Evolutionary conservation across 2,888 invertebrate genomes (phyloP), one percentile per base, ranked within the genome.

Genomic region (Drosophila planitibia): DNA sequence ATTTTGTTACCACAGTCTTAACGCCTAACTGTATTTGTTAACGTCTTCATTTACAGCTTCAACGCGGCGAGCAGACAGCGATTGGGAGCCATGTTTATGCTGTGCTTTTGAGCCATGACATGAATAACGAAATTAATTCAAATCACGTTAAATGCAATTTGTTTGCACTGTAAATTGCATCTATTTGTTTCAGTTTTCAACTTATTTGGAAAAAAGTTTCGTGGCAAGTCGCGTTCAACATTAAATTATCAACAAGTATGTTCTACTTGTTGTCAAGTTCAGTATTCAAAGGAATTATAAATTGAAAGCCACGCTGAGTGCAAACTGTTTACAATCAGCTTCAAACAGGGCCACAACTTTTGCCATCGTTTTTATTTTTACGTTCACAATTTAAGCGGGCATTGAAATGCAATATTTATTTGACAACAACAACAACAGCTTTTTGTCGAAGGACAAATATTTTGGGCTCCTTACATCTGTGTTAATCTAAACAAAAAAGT

Each of bases 301-400:
- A 84, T 74, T 81, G 66, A 72, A 65, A 62, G 59, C 55, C 32
- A 22, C 72, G 41, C 59, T 81, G 64, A 72, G 72, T 76, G 70
- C 70, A 60, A 79, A 75, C 71, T 76, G 63, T 65, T 67, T 63
- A 63, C 76, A 63, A 70, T 32, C 82, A 61, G 53, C 67, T 70
- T 74, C 53, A 57, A 19, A 35, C 49, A 63, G 52, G 70, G 73
- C 73, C 71, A 77, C 75, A 79, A 74, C 73, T 87, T 82, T 84
- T 77, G 25, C 47, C 74, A 60, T 47, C 49, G 39, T 70, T 71
- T 76, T 83, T 28, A 39, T 53, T 73, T 59, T 72, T 73, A 44
- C 25, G 69, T 63, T 70, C 25, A 19, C 41, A 61, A 51, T 68
- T 58, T 70, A 14, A 35, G 47, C 60, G 57, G 57, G 39, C 67